Evolutionary conservation across 2,888 invertebrate genomes (phyloP).

Genomic region (Pseudococcus jackbeardsleyi): DNA sequence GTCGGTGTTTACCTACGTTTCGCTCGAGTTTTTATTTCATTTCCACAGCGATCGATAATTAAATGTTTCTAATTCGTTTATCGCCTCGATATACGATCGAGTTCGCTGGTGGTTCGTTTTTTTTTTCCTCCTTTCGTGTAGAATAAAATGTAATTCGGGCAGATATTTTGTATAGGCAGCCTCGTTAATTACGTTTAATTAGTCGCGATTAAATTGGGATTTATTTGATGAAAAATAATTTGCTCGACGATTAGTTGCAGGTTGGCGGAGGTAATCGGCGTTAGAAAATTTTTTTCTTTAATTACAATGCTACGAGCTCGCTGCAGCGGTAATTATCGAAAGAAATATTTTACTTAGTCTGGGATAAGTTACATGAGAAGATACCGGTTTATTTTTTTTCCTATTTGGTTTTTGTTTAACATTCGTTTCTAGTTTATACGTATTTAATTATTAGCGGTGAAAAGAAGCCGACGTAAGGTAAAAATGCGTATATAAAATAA

Average conservation of each 20-base stretch:
- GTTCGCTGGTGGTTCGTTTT: constrained; percentile 1
- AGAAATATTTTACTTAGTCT: constrained; percentile 54
- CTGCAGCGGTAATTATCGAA: constrained; percentile 13
- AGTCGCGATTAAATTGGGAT: constrained; percentile 9
- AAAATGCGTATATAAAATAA: constrained; percentile 31
- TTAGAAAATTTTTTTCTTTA: constrained; percentile 23
- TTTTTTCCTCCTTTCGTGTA: neutral
- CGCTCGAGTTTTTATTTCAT: neutral
- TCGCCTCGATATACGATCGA: neutral
- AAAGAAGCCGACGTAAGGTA: constrained; percentile 33
- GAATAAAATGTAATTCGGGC: neutral
- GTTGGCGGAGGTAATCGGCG: neutral
- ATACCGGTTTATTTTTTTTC: constrained; percentile 41
- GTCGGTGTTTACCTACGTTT: constrained; percentile 2
- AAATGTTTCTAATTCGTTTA: constrained; percentile 48
- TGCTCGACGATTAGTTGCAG: neutral
- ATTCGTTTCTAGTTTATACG: constrained; percentile 45
- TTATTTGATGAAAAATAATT: constrained; percentile 46
- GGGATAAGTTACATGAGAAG: neutral
- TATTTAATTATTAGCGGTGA: constrained; percentile 45
- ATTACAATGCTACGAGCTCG: neutral
- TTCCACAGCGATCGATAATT: constrained; percentile 7
- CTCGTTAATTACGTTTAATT: constrained; percentile 15
- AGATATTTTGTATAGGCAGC: neutral
- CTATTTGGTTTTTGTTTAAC: constrained; percentile 48